Conservation (phyloP, 1,140 invertebrate species). For the Kradibia gibbosae region DNA sequence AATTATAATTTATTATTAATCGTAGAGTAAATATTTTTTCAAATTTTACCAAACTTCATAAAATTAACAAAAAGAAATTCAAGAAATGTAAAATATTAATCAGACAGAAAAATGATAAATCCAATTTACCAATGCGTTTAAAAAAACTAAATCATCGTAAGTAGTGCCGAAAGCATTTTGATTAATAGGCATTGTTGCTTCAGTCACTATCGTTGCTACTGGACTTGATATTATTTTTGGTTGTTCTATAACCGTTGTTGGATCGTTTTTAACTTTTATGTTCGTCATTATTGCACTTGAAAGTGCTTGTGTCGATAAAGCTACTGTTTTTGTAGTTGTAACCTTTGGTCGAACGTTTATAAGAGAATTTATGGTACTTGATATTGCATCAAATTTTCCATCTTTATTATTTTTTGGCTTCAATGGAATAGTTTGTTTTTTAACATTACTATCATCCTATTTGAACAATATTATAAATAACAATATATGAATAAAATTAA, state of each 20-base stretch:
- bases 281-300: no score
- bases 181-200: slow-evolving; percentile 52
- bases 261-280: no score
- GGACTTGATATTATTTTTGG: slow-evolving; percentile 1
- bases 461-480: no score
- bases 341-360: slow-evolving; percentile 49
- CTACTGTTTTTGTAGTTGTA: slow-evolving; percentile 43
- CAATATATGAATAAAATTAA: no score
- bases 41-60: no score
- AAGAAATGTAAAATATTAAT: not conserved
- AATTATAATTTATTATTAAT: no score
- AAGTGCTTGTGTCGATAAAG: slow-evolving; percentile 31
- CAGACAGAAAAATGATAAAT: not conserved
- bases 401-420: slow-evolving; percentile 60
- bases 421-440: slow-evolving; percentile 52
- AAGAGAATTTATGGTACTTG: slow-evolving; percentile 48
- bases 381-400: slow-evolving; percentile 63
- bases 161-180: slow-evolving; percentile 66
- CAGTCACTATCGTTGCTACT: slow-evolving; percentile 33
- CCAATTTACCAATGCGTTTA: slow-evolving; percentile 67
- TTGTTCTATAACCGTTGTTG: not conserved
- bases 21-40: no score
- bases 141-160: slow-evolving; percentile 66
- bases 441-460: slow-evolving; percentile 63
- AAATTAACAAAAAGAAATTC: not conserved